Conservation (phyloP, 2,888 invertebrate genomes). For the Lysandra bellargus region DNA sequence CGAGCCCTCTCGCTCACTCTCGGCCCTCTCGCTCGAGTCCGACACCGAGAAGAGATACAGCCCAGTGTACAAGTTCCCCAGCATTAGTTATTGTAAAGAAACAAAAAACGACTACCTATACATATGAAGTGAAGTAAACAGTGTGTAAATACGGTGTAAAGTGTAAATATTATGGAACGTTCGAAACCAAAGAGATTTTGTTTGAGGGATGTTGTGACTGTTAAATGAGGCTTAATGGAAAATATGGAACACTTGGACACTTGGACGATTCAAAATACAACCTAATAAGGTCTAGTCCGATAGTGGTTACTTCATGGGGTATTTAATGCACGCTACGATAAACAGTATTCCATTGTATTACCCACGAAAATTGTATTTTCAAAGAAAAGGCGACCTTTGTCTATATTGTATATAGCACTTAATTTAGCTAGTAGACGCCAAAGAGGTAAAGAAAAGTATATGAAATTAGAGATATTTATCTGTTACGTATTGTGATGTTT, state of each 20-base stretch:
- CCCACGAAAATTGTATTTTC: slow-evolving; percentile 40
- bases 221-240: slow-evolving; percentile 6
- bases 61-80: slow-evolving; percentile 75
- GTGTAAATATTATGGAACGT: slow-evolving; percentile 43
- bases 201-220: slow-evolving; percentile 25
- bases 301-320: neutral
- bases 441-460: slow-evolving; percentile 70
- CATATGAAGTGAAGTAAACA: slow-evolving; percentile 69
- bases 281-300: slow-evolving; percentile 32
- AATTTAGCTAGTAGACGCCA: slow-evolving; percentile 78
- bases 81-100: slow-evolving; percentile 70
- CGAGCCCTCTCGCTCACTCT: slow-evolving; percentile 65
- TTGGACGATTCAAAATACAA: neutral
- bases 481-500: slow-evolving; percentile 75
- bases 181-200: slow-evolving; percentile 69
- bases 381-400: slow-evolving; percentile 38
- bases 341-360: slow-evolving; percentile 41
- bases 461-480: slow-evolving; percentile 69
- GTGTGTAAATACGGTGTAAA: slow-evolving; percentile 48
- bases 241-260: neutral
- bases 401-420: slow-evolving; percentile 44
- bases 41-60: slow-evolving; percentile 70
- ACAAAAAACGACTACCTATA: slow-evolving; percentile 75
- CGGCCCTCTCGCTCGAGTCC: slow-evolving; percentile 70
- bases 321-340: slow-evolving; percentile 40